Base-by-base conservation (phyloP, 2,888 invertebrate genomes). In the Cheilosia grossa region DNA sequence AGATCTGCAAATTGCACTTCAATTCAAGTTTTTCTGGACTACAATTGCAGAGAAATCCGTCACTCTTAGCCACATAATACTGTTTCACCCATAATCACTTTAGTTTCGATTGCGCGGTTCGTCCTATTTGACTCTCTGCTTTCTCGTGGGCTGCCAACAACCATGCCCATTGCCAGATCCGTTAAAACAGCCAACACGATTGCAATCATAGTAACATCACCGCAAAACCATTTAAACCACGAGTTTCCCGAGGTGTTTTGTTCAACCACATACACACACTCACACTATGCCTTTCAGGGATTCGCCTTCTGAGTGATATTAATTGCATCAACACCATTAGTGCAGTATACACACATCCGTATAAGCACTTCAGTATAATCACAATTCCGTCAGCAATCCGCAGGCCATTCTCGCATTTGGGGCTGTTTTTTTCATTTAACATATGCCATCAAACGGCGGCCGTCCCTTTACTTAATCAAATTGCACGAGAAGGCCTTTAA, bases 301-400 rank as follows among this genome's bases (percentile, higher is more conserved):
- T 15, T 40, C 27, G 3, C 37, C 37, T 13, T 37, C 37, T 37
- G 37, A 37, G 37, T 37, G 37, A 51, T 42, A 67, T 77, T 67
- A 77, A 77, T 77, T 77, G 67, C 67, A 67, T 67, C 77, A 77
- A 77, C 77, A 67, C 77, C 63, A 42, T 67, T 59, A 44, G 67
- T 51, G 17, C 17, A 10, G 4, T 27, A 17, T 30, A 30, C 15
- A 51, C 42, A 21, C 30, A 19, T 37, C 40, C 33, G 42, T 33
- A 21, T 2, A 44, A 51, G 37, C 66, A 49, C 10, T 33, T 44
- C 9, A 9, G 17, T 49, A 33, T 49, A 74, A 53, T 77, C 67
- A 77, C 66, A 53, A 44, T 24, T 51, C 42, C 67, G 37, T 77
- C 67, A 67, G 67, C 77, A 67, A 69, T 53, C 59, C 77, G 37